Conservation (phyloP, 2,888 invertebrate species). For the Bombylius discolor region DNA sequence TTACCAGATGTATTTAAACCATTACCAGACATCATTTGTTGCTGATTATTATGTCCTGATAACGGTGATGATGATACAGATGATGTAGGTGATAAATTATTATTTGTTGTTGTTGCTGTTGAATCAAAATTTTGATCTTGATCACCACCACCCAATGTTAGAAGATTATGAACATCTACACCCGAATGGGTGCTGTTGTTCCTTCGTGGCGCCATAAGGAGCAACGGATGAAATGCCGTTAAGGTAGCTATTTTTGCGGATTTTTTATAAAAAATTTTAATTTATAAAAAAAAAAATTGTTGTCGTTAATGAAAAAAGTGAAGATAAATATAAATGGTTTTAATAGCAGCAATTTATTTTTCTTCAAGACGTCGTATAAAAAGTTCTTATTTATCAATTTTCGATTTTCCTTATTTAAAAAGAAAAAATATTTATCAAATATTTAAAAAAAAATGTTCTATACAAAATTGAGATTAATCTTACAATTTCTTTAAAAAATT, state of each 20-base stretch:
- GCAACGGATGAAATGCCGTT: constrained; percentile 21
- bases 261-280: constrained; percentile 11
- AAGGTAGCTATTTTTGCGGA: constrained; percentile 22
- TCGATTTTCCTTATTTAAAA: too few species aligned
- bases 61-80: constrained; percentile 12
- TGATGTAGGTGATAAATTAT: constrained; percentile 1
- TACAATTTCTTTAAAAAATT: too few species aligned
- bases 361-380: too few species aligned
- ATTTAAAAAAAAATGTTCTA: too few species aligned
- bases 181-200: constrained; percentile 27
- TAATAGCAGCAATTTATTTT: too few species aligned
- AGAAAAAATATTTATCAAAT: too few species aligned
- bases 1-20: background rate
- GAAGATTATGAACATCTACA: constrained; percentile 33
- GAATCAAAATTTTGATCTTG: constrained; percentile 8
- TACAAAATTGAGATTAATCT: too few species aligned
- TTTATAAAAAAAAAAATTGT: too few species aligned
- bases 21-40: background rate
- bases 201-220: constrained; percentile 43
- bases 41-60: constrained; percentile 10
- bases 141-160: constrained; percentile 15
- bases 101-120: constrained; percentile 11
- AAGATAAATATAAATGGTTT: too few species aligned
- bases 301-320: too few species aligned
- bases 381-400: too few species aligned